Evolutionary conservation across 2,888 invertebrate genomes (phyloP), one percentile per base, ranked within the genome.

Genomic region (Hypena proboscidalis): DNA sequence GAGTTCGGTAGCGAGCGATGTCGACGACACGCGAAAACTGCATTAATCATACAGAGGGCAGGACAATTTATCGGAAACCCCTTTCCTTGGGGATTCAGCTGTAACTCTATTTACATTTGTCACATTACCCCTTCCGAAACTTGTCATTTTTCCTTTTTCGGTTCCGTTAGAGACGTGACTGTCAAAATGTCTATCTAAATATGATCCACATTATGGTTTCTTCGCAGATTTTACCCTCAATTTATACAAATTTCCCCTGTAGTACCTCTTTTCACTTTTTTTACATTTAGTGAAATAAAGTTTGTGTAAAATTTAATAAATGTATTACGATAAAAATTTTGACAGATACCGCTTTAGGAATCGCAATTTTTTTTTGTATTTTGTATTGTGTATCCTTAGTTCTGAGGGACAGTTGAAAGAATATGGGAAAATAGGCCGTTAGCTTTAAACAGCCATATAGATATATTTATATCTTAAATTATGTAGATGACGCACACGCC

Each of bases 1-100:
- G 62, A 58, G 48, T 58, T 48, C 41, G 37, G 26, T 41, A 54
- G 29, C 48, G 51, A 27, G 40, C 54, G 46, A 47, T 71, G 80
- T 80, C 77, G 68, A 55, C 63, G 58, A 70, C 83, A 83, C 77
- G 77, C 77, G 77, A 77, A 71, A 69, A 75, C 65, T 76, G 76
- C 78, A 84, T 84, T 82, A 83, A 84, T 84, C 83, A 83, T 80
- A 74, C 70, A 61, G 56, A 72, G 67, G 70, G 69, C 63, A 67
- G 70, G 68, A 75, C 82, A 82, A 82, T 81, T 75, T 75, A 78
- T 77, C 74, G 67, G 62, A 45, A 64, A 64, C 68, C 67, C 67
- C 62, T 62, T 70, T 69, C 70, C 68, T 50, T 48, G 55, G 67
- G 68, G 68, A 69, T 65, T 66, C 61, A 60, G 69, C 59, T 70